Percentiles rank a stretch among this genome's conserved stretches.
phyloP scores from a whole-genome alignment of 2,888 invertebrate genomes.

The Branchellion lobata region DNA sequence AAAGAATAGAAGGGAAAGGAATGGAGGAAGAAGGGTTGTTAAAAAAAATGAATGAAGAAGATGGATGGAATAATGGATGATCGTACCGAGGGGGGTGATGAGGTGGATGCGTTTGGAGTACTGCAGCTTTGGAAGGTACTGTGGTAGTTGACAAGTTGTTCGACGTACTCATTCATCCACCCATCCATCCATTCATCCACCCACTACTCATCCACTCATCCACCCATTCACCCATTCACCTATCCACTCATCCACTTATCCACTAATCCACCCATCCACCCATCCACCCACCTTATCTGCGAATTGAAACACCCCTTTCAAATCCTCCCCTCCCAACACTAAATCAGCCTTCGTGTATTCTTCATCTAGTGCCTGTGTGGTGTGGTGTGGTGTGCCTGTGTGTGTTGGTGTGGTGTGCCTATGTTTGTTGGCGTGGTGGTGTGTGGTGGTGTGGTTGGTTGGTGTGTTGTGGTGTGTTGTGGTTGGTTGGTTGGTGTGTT shows the following conservation, averaged over 20 bases:
- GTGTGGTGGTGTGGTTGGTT: too few species aligned
- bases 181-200: too few species aligned
- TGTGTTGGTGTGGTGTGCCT: neutral
- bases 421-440: too few species aligned
- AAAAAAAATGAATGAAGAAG: neutral
- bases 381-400: neutral
- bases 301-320: conserved; percentile 98
- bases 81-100: conserved; percentile 95
- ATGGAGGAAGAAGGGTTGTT: neutral
- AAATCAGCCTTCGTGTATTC: conserved; percentile 96
- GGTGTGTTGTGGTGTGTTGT: too few species aligned
- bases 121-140: conserved; percentile 87
- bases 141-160: conserved; percentile 34
- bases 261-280: too few species aligned
- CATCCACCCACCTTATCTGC: conserved; percentile 75
- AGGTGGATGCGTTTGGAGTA: conserved; percentile 91
- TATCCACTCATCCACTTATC: too few species aligned
- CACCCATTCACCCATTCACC: too few species aligned
- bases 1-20: neutral
- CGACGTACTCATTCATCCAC: too few species aligned
- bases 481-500: too few species aligned
- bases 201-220: too few species aligned
- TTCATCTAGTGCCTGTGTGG: conserved; percentile 85
- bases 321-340: conserved; percentile 99
- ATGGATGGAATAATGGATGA: neutral